phyloP scores from a whole-genome alignment of 2,888 invertebrate genomes.

The Abscondita cerata region DNA sequence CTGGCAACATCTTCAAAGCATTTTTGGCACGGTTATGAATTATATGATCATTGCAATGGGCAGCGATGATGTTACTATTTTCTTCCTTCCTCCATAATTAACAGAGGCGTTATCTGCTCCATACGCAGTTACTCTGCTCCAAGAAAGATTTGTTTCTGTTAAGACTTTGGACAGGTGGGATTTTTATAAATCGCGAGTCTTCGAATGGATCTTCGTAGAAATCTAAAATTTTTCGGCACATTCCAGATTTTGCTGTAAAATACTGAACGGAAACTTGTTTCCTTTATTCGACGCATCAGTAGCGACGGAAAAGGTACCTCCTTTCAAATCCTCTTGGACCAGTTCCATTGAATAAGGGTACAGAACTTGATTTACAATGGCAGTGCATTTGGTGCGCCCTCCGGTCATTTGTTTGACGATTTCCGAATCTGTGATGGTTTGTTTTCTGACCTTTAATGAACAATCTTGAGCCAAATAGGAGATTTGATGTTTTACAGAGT shows the following conservation, averaged over 20 bases:
- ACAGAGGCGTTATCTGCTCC: slow-evolving; percentile 8
- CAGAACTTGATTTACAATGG: slow-evolving; percentile 2
- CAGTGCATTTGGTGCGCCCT: not conserved
- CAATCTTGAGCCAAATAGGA: not conserved
- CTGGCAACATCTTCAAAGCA: slow-evolving; percentile 3
- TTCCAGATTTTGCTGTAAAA: not conserved
- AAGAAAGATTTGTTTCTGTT: not conserved
- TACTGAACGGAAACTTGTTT: not conserved
- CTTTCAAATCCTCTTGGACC: slow-evolving; percentile 4
- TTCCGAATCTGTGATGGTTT: not conserved
- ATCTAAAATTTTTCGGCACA: not conserved
- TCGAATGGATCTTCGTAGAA: slow-evolving; percentile 7
- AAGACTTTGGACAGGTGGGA: not conserved
- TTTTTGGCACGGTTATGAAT: slow-evolving; percentile 1
- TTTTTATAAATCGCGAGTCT: slow-evolving; percentile 4
- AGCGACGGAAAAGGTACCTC: slow-evolving; percentile 6
- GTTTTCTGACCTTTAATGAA: not conserved
- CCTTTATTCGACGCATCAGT: slow-evolving; percentile 3
- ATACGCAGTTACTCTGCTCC: slow-evolving; percentile 5
- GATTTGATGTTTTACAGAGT: not conserved
- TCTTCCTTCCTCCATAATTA: not conserved
- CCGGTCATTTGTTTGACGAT: slow-evolving; percentile 1
- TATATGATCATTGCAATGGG: not conserved
- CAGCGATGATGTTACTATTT: not conserved
- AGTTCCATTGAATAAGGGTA: slow-evolving; percentile 3